Conservation (phyloP, 2,113 vertebrate species). For the Oncorhynchus keta region DNA sequence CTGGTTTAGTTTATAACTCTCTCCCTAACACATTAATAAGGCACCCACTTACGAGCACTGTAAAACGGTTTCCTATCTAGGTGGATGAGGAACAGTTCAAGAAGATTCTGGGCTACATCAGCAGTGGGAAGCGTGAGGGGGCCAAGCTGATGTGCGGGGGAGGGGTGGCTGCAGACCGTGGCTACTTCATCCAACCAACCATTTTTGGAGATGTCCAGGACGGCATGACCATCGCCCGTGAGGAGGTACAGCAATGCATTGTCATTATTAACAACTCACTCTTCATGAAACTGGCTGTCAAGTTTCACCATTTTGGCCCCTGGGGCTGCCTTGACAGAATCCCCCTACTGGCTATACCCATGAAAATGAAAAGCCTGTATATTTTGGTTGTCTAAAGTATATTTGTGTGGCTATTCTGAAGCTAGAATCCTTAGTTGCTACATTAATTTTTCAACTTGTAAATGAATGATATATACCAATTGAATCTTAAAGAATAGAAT, state of each 20-base stretch:
- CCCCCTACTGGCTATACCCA: no score
- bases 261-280: no score
- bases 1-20: background rate
- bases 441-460: no score
- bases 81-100: slow-evolving; percentile 92
- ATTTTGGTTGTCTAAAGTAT: background rate
- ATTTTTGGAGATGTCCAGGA: slow-evolving; percentile 93
- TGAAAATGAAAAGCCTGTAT: no score
- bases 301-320: no score
- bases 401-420: no score
- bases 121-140: slow-evolving; percentile 84
- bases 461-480: no score
- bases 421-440: no score
- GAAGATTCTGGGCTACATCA: slow-evolving; percentile 93
- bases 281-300: no score
- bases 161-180: slow-evolving; percentile 82
- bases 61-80: slow-evolving; percentile 55
- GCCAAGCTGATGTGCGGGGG: slow-evolving; percentile 94
- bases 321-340: no score
- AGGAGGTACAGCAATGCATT: slow-evolving; percentile 79
- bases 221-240: slow-evolving; percentile 90
- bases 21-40: slow-evolving; percentile 42
- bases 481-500: no score
- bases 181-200: slow-evolving; percentile 97
- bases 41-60: background rate